These are phyloP conservation scores for Taeniopygia guttata DNA, from an alignment of 2,797 vertebrate genomes.

Conservation along the genomic window DNA sequence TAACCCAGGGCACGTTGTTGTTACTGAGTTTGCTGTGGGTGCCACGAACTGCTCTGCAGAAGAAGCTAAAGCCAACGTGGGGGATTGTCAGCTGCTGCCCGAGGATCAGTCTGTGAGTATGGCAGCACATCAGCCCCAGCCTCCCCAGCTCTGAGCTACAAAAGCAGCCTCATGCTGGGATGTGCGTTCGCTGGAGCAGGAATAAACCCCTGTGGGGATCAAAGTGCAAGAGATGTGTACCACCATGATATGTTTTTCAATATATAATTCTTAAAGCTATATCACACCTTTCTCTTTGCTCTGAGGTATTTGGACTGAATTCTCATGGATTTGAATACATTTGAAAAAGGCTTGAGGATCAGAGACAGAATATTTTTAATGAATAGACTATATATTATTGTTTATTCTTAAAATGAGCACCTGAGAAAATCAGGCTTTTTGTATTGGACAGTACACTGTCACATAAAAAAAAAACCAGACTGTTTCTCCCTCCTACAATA, in stretches of 20 bases:
- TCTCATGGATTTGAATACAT: not conserved
- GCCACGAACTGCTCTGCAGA: slow-evolving; percentile 68
- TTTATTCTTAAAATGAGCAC: not conserved
- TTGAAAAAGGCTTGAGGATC: not conserved
- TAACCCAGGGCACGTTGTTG: not conserved
- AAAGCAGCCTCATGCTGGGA: not conserved
- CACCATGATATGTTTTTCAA: not conserved
- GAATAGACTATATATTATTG: not conserved
- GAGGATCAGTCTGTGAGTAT: slow-evolving; percentile 54
- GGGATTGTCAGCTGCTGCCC: slow-evolving; percentile 41
- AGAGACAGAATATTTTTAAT: not conserved
- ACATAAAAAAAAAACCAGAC: not conserved
- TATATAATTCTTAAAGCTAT: not conserved
- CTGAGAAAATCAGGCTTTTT: not conserved
- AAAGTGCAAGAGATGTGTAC: not conserved
- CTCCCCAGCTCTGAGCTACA: not conserved
- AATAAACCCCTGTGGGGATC: not conserved
- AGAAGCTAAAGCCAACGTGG: not conserved
- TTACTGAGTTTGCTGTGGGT: slow-evolving; percentile 71
- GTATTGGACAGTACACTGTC: not conserved
- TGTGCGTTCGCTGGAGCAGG: not conserved
- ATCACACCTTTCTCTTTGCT: not conserved
- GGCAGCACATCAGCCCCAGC: not conserved
- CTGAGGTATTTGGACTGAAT: not conserved
- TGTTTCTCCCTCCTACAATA: not conserved